Conservation (phyloP, 2,113 vertebrate genomes). For the Sus scrofa region DNA sequence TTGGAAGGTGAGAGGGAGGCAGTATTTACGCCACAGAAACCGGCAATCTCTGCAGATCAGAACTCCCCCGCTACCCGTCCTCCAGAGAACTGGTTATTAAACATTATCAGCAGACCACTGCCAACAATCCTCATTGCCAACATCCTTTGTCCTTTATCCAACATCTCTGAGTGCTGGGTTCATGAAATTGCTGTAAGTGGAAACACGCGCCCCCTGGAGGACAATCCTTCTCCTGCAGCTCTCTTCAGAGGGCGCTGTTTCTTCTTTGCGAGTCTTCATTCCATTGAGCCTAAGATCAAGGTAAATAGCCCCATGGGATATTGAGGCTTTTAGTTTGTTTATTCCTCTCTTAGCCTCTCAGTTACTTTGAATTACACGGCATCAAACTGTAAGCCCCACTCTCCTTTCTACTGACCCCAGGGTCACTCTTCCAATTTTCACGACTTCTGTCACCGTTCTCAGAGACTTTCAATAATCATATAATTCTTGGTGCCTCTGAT, state of each 20-base stretch:
- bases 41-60: background rate
- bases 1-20: no score
- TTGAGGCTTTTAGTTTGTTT: background rate
- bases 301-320: background rate
- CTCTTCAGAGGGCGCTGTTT: background rate
- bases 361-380: background rate
- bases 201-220: background rate
- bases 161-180: background rate
- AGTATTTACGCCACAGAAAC: background rate
- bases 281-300: background rate
- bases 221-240: background rate
- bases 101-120: background rate
- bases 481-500: background rate
- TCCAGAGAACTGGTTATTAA: background rate
- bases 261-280: background rate
- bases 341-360: background rate
- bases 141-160: background rate
- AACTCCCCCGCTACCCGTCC: no score
- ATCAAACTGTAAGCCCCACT: background rate
- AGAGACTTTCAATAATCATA: background rate
- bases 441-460: background rate
- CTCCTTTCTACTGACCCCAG: background rate
- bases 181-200: background rate
- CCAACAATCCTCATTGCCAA: background rate
- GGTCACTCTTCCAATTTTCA: background rate